Evolutionary conservation across 2,113 vertebrate genomes (phyloP).

Genomic region (Microcebus lehilahytsara): DNA sequence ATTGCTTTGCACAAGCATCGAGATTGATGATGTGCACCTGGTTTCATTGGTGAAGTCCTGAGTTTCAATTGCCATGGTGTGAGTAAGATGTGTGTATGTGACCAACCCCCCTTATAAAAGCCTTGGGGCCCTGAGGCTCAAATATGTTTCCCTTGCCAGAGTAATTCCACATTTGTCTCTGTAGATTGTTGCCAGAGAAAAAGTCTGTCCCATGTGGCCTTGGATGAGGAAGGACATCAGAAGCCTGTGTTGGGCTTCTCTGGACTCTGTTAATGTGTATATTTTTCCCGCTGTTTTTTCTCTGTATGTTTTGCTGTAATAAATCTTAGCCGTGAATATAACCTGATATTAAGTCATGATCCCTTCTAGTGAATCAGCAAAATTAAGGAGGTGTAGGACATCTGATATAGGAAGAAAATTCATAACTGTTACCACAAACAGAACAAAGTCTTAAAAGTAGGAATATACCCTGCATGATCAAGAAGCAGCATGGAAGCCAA

Average conservation of each 20-base stretch:
- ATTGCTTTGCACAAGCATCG: conserved; percentile 23
- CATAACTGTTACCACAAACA: background rate
- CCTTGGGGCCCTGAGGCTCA: background rate
- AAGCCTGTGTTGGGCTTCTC: background rate
- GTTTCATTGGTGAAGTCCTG: background rate
- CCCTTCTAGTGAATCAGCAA: background rate
- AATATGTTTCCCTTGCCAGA: conserved; percentile 5
- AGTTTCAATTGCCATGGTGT: background rate
- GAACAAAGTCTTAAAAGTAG: background rate
- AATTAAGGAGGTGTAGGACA: background rate
- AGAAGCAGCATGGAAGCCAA: background rate
- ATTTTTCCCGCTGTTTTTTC: background rate
- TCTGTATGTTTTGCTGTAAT: background rate
- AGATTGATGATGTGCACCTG: conserved; percentile 17
- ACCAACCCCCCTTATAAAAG: background rate
- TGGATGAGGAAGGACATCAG: conserved; percentile 15
- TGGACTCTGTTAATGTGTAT: background rate
- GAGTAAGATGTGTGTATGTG: background rate
- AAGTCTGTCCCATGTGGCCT: background rate
- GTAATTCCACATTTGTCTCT: background rate
- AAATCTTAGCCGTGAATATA: background rate
- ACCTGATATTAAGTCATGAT: background rate
- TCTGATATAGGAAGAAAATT: background rate
- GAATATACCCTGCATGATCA: background rate
- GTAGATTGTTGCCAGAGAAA: background rate